Evolutionary conservation across 2,113 vertebrate genomes (phyloP).

Genomic region (Corythoichthys intestinalis): DNA sequence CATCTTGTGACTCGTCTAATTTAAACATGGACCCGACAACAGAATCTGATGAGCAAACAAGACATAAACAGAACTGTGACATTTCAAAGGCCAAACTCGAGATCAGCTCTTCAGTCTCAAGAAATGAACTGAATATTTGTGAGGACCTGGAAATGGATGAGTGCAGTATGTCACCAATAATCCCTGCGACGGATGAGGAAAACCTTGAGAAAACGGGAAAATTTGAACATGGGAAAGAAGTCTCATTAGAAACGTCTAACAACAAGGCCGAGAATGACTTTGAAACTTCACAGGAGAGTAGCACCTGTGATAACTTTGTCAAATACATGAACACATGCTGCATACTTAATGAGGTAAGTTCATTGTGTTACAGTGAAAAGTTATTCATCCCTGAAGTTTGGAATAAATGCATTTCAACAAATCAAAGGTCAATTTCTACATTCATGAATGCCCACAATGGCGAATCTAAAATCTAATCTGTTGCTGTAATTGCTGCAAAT

Average conservation of each 20-base stretch:
- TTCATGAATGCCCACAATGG: too few species aligned
- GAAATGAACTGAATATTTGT: conserved; percentile 13
- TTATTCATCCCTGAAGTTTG: neutral
- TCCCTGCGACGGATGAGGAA: conserved; percentile 25
- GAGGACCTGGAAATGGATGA: conserved; percentile 26
- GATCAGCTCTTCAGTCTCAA: conserved; percentile 11
- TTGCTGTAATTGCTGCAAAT: too few species aligned
- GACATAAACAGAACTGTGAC: conserved; percentile 52
- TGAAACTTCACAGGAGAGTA: conserved; percentile 66
- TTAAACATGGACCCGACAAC: conserved; percentile 54
- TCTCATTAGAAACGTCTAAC: conserved; percentile 42
- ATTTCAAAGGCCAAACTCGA: conserved; percentile 36
- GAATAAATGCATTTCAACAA: neutral
- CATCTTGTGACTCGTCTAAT: conserved; percentile 78
- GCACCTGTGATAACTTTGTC: conserved; percentile 77
- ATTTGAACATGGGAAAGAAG: conserved; percentile 24
- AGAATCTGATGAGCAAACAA: conserved; percentile 46
- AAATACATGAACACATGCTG: conserved; percentile 88
- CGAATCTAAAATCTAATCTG: too few species aligned
- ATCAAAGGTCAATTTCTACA: too few species aligned
- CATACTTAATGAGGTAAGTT: conserved; percentile 81
- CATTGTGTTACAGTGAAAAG: neutral
- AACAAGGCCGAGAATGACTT: conserved; percentile 41
- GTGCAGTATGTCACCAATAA: conserved; percentile 16
- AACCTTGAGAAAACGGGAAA: conserved; percentile 39